Conservation (phyloP, 1,140 invertebrate genomes). For the Dinothrombium tinctorium region DNA sequence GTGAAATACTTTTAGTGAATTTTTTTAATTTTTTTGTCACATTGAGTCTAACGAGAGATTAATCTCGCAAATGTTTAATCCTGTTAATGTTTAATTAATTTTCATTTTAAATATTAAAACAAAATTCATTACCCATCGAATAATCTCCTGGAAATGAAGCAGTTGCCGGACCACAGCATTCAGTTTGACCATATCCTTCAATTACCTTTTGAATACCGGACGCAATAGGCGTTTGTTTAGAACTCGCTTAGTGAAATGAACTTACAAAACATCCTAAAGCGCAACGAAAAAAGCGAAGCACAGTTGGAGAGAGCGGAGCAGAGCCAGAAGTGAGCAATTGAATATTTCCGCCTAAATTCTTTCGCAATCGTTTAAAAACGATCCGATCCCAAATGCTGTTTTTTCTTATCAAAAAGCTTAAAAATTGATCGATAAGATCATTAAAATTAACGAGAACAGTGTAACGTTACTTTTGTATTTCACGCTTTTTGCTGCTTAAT, state of each 20-base stretch:
- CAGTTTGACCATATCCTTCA: constrained; percentile 95
- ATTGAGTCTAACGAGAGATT: too few relatives aligned
- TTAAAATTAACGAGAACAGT: background rate
- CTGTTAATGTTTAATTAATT: too few relatives aligned
- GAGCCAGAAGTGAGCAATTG: constrained; percentile 22
- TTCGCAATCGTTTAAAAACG: constrained; percentile 22
- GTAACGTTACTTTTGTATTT: constrained; percentile 39
- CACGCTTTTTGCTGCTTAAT: constrained; percentile 54
- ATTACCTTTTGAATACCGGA: too few relatives aligned
- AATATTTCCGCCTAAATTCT: constrained; percentile 21
- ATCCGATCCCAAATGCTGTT: constrained; percentile 24
- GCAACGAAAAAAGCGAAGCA: constrained; percentile 22
- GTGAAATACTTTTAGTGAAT: too few relatives aligned
- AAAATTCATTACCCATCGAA: constrained; percentile 49
- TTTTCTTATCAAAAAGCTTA: background rate
- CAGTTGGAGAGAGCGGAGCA: constrained; percentile 22
- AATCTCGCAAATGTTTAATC: too few relatives aligned
- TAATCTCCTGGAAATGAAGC: constrained; percentile 72
- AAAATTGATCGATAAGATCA: background rate
- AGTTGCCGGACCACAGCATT: constrained; percentile 70
- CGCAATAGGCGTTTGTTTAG: too few relatives aligned
- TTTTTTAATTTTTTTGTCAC: too few relatives aligned
- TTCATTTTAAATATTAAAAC: too few relatives aligned
- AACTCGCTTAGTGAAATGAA: too few relatives aligned
- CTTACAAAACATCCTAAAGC: constrained; percentile 22